Evolutionary conservation across 2,797 vertebrate species (phyloP), one percentile per base, ranked within the genome.

Genomic region (Rhodeus uyekii): DNA sequence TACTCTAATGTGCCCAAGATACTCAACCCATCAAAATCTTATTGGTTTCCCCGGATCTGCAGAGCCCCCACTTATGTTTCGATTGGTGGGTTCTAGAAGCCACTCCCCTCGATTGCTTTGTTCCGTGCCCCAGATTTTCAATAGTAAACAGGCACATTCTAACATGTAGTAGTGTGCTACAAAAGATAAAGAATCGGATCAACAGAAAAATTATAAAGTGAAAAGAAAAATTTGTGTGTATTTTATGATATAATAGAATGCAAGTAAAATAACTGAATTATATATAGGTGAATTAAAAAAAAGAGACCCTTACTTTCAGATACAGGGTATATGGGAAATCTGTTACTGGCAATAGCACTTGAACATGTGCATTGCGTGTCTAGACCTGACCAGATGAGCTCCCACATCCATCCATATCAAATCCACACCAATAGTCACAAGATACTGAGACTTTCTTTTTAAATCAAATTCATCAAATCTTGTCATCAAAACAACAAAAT

Each of bases 361-460:
- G 67, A 78, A 80, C 2, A 72, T 9, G 92, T 91, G 95, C 83
- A 93, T 92, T 84, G 93, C 90, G 86, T 96, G 96, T 92, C 93
- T 94, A 88, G 61, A 89, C 83, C 93, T 91, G 85, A 89, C 89
- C 89, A 83, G 86, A 87, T 87, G 87, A 84, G 82, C 89, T 90
- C 86, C 86, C 85, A 64, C 80, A 84, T 77, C 87, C 92, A 91
- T 83, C 91, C 61, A 55, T 63, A 68, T 82, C 80, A 58, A 90
- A 93, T 91, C 91, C 85, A 82, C 39, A 80, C 87, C 78, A 86
- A 81, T 53, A 67, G 85, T 89, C 91, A 92, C 85, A 89, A 63
- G 86, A 88, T 88, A 76, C 78, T 76, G 71, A 84, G 86, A 71
- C 83, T 77, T 67, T 50, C 84, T 55, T 39, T 16, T 38, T 86